Base-by-base conservation (phyloP, 1,140 invertebrate genomes). In the Polypedilum vanderplanki region DNA sequence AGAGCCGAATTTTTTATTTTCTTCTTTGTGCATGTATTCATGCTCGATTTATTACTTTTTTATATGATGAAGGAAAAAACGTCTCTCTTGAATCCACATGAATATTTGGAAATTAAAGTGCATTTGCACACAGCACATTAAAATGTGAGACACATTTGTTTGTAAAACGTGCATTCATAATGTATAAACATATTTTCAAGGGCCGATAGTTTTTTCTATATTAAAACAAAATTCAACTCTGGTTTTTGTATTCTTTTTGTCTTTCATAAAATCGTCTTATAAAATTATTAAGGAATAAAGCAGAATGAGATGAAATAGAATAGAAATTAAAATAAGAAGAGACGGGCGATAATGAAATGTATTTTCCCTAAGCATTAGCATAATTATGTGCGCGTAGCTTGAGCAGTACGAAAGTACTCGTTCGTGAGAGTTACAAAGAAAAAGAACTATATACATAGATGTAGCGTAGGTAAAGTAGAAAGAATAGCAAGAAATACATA, bases 331-430 rank as follows among this genome's bases (percentile, higher is more conserved):
- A 70, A 20, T 5, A 70, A 22, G 20, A 70, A 10, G 10, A 70
- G 65, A 70, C 65, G 65, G 20, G 65, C 65, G 65, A 70, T 70
- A 70, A 70, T 70, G 65, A 70, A 70, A 70, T 70, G 65, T 70
- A 70, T 70, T 70, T 70, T 70, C 65, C 65, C 65, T 20, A 22
- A 70, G 20, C 65, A 70, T 70, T 70, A 70, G 65, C 65, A 70
- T 70, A 70, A 70, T 70, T 70, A 70, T 70, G 65, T 70, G 65
- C 65, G 65, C 65, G 65, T 70, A 70, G 65, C 65, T 12, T 22
- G 65, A 70, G 65, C 65, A 70, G 18, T 20, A 70, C 10, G 18
- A 9, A 46, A 57, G 15, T 10, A 46, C 41, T 4, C 46, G 12
- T 57, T n/a, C 46, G 12, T 57, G 46, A 57, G 12, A 20, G 46